A percentile compares a stretch with the other conserved stretches of the same genome.
Evolutionary conservation across 2,797 vertebrate genomes (phyloP).

Genomic region (Cossypha niveicapilla): DNA sequence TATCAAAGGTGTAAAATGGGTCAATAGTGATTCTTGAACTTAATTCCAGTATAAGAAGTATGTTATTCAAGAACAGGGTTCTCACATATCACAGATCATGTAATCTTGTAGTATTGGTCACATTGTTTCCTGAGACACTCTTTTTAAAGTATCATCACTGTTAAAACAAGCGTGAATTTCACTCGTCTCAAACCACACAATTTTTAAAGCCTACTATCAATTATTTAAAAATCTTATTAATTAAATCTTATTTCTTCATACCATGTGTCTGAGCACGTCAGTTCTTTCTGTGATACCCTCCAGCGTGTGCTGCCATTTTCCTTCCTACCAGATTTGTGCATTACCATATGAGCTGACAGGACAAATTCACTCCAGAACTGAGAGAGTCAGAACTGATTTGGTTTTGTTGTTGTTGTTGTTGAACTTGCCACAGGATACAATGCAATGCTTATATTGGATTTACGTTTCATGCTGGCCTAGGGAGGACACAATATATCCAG

Average conservation of each 20-base stretch:
- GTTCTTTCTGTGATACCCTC: neutral
- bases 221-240: neutral
- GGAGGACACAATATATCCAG: neutral
- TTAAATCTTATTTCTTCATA: neutral
- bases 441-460: slow-evolving; percentile 11
- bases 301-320: neutral
- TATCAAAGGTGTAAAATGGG: neutral
- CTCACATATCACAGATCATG: neutral
- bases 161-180: neutral
- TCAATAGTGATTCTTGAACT: neutral
- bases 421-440: neutral
- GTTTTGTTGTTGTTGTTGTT: neutral
- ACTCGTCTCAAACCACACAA: neutral
- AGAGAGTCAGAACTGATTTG: neutral
- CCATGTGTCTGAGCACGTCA: neutral
- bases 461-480: neutral
- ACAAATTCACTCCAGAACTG: neutral
- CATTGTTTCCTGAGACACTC: neutral
- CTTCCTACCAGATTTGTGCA: neutral
- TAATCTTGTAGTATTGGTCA: neutral
- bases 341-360: neutral
- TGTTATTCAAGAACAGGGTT: neutral
- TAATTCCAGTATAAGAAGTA: neutral
- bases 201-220: neutral
- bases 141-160: neutral